Conservation (phyloP, 2,113 vertebrate species). For the Hiodon alosoides region DNA sequence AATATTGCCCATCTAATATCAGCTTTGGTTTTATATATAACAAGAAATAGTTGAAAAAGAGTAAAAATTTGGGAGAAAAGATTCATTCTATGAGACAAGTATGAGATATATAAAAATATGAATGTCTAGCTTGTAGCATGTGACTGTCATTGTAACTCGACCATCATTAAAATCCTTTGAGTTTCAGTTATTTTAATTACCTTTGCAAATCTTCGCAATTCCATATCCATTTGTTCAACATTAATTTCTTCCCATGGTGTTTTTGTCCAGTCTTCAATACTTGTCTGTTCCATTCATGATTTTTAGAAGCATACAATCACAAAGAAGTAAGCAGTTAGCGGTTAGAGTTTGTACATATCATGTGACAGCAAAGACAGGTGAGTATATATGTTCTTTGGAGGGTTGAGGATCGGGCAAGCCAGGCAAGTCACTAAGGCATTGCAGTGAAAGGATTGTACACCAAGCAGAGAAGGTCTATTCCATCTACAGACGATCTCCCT, state of each 20-base stretch:
- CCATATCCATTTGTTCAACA: conserved; percentile 77
- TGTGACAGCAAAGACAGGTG: too few relatives aligned
- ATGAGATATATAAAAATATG: background rate
- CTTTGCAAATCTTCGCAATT: conserved; percentile 75
- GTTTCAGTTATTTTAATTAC: conserved; percentile 31
- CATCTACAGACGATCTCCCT: too few relatives aligned
- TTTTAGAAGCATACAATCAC: background rate
- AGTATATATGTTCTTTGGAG: too few relatives aligned
- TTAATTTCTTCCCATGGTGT: conserved; percentile 79
- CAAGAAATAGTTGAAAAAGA: background rate
- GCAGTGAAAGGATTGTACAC: too few relatives aligned
- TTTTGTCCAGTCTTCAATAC: conserved; percentile 77
- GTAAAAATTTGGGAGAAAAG: background rate
- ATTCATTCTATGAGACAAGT: background rate
- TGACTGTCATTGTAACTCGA: too few relatives aligned
- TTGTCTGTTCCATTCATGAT: conserved; percentile 54
- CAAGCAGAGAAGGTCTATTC: too few relatives aligned
- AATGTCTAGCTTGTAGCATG: background rate
- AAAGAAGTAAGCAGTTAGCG: too few relatives aligned
- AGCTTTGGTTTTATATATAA: background rate
- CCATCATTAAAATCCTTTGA: background rate
- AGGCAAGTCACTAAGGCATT: too few relatives aligned
- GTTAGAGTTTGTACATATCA: too few relatives aligned
- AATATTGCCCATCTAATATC: background rate
- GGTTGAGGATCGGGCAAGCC: too few relatives aligned